phyloP scores from a whole-genome alignment of 1,140 invertebrate genomes.

The Belonocnema kinseyi region DNA sequence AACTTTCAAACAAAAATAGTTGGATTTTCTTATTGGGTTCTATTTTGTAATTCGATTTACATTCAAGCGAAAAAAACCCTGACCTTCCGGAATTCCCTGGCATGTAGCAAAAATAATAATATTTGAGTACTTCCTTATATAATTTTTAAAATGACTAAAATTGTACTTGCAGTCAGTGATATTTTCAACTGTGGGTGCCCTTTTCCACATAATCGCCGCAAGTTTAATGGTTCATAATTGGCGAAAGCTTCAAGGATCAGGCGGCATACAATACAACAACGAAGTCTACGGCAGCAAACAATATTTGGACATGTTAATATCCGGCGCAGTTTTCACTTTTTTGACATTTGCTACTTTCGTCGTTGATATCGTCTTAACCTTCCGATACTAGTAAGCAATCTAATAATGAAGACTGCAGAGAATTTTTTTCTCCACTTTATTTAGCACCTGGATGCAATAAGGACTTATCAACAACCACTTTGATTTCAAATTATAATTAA shows the following conservation, averaged over 20 bases:
- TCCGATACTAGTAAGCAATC: constrained; percentile 60
- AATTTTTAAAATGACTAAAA: constrained; percentile 4
- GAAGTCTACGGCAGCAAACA: constrained; percentile 77
- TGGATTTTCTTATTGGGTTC: too few species aligned
- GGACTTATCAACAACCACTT: neutral
- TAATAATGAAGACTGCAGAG: constrained; percentile 26
- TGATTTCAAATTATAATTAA: neutral
- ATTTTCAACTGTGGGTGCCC: constrained; percentile 79
- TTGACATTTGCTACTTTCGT: constrained; percentile 75
- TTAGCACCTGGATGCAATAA: constrained; percentile 3
- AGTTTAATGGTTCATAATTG: constrained; percentile 80
- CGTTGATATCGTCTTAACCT: constrained; percentile 76
- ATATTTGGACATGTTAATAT: constrained; percentile 79
- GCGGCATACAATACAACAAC: constrained; percentile 69
- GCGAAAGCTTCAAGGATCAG: constrained; percentile 64
- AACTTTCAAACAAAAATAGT: too few species aligned
- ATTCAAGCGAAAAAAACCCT: too few species aligned
- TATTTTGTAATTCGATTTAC: too few species aligned
- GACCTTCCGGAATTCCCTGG: too few species aligned
- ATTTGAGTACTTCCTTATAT: neutral
- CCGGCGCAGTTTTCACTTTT: constrained; percentile 77
- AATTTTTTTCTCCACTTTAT: constrained; percentile 15
- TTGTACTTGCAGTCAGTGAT: constrained; percentile 73
- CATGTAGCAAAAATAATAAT: neutral
- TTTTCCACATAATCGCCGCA: constrained; percentile 80